Evolutionary conservation across 2,888 invertebrate genomes (phyloP).

Genomic region (Lasioglossum pauxillum): DNA sequence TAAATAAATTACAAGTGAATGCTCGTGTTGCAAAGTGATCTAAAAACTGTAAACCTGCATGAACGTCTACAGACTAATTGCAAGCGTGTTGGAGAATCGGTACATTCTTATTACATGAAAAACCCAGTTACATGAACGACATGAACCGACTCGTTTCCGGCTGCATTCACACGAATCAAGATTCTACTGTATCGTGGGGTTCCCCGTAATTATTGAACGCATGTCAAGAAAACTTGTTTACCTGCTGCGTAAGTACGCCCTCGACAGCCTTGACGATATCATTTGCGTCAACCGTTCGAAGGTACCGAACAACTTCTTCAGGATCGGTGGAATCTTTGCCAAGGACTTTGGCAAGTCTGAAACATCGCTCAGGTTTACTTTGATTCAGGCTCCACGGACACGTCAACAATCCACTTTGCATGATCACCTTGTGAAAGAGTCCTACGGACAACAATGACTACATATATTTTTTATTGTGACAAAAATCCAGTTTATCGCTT

Average conservation of each 20-base stretch:
- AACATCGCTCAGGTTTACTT: slow-evolving; percentile 54
- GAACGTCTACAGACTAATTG: background rate
- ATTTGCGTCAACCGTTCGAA: slow-evolving; percentile 68
- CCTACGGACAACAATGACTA: slow-evolving; percentile 58
- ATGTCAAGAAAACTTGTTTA: background rate
- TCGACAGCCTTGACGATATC: slow-evolving; percentile 78
- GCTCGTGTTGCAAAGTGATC: too few relatives aligned
- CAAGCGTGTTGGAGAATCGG: background rate
- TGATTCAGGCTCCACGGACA: slow-evolving; percentile 61
- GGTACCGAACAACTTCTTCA: slow-evolving; percentile 67
- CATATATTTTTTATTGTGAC: background rate
- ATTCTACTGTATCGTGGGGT: background rate
- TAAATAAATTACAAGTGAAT: too few relatives aligned
- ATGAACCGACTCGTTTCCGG: background rate
- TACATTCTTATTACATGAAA: background rate
- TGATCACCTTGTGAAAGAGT: slow-evolving; percentile 77
- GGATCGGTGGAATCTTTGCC: slow-evolving; percentile 69
- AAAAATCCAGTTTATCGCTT: background rate
- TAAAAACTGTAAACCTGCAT: too few relatives aligned
- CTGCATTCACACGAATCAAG: background rate
- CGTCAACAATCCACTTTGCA: slow-evolving; percentile 71
- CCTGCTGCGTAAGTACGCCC: slow-evolving; percentile 64
- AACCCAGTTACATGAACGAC: background rate
- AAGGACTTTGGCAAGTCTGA: slow-evolving; percentile 63
- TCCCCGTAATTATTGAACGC: background rate